phyloP scores from a whole-genome alignment of 2,797 vertebrate species.

The Cyprinodon diabolis region DNA sequence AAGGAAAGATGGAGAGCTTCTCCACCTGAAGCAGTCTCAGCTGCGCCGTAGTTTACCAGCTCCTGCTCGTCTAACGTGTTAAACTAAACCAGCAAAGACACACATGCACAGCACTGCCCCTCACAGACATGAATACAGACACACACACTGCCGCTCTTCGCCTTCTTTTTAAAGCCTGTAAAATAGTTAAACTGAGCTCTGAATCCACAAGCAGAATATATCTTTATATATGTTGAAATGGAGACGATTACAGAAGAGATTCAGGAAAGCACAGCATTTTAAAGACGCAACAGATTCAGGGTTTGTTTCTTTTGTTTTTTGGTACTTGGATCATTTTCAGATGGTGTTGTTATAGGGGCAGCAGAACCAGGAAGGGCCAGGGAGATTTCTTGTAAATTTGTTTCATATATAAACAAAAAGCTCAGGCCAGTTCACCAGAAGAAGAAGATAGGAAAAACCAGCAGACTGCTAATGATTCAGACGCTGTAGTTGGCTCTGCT shows the following conservation, averaged over 20 bases:
- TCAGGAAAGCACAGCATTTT: constrained; percentile 66
- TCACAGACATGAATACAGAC: constrained; percentile 41
- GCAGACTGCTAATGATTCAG: constrained; percentile 45
- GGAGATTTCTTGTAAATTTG: constrained; percentile 50
- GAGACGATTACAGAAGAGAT: constrained; percentile 61
- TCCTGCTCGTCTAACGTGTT: constrained; percentile 68
- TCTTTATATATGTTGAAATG: constrained; percentile 76
- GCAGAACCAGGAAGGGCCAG: constrained; percentile 3
- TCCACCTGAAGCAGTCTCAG: constrained; percentile 31
- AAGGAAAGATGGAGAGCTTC: constrained; percentile 22
- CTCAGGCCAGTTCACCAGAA: constrained; percentile 44
- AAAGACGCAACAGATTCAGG: constrained; percentile 67
- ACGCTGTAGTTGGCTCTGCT: constrained; percentile 35
- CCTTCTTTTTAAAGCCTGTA: constrained; percentile 83
- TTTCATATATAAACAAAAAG: constrained; percentile 49
- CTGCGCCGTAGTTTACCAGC: constrained; percentile 64
- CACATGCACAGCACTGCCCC: constrained; percentile 64
- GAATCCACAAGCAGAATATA: constrained; percentile 71
- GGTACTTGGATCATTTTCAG: constrained; percentile 56
- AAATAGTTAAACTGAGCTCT: constrained; percentile 72
- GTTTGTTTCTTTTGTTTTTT: constrained; percentile 48
- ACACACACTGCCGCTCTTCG: constrained; percentile 71
- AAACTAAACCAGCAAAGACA: constrained; percentile 73
- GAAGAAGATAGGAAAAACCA: constrained; percentile 13
- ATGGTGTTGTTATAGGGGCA: constrained; percentile 8